phyloP scores from a whole-genome alignment of 2,888 invertebrate genomes.

The Acheta domesticus region DNA sequence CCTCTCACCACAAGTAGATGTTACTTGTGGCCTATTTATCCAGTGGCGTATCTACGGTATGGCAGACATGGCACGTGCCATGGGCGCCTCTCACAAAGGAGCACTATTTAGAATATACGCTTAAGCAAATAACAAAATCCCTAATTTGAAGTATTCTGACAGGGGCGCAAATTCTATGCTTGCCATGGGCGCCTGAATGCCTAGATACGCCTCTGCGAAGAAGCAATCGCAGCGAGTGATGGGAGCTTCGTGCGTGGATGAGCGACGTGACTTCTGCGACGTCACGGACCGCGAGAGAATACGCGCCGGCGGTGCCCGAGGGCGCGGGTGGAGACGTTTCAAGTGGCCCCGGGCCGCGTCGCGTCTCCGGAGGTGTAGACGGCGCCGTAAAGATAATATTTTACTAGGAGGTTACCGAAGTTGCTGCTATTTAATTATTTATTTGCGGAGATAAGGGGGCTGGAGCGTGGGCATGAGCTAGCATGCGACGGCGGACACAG shows the following conservation, averaged over 20 bases:
- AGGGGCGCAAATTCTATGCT: too few species aligned
- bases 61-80: too few species aligned
- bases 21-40: too few species aligned
- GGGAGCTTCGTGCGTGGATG: neutral
- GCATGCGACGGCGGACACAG: neutral
- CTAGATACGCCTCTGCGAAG: too few species aligned
- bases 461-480: neutral
- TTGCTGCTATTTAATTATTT: neutral
- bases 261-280: neutral
- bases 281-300: neutral
- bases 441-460: neutral
- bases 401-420: neutral
- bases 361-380: neutral
- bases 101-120: too few species aligned
- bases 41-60: too few species aligned
- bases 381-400: slow-evolving; percentile 4
- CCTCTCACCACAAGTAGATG: too few species aligned
- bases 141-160: too few species aligned
- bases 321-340: neutral
- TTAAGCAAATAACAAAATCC: too few species aligned
- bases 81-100: too few species aligned
- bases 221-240: too few species aligned
- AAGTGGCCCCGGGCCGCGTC: neutral
- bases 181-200: too few species aligned
- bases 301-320: neutral